Evolutionary conservation across 1,140 invertebrate genomes (phyloP), one percentile per base, ranked within the genome.

Genomic region (Temnothorax curvispinosus): DNA sequence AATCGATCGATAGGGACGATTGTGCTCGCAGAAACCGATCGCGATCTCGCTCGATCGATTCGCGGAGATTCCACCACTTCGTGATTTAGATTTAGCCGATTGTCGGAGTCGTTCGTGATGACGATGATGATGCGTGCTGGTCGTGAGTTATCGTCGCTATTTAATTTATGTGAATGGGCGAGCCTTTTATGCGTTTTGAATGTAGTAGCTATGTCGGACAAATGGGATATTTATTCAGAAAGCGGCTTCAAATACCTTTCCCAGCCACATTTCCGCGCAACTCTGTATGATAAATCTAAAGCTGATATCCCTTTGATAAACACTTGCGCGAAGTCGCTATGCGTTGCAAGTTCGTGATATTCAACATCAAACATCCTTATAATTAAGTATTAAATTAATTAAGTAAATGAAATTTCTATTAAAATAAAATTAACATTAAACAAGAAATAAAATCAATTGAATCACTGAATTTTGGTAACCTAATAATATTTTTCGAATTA

Each of bases 141-240:
- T 54, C 54, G 38, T 35, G 41, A 82, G 38, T 18, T 47, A 74
- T 60, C 54, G 67, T 56, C 13, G 50, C 18, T 75, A 13, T 58
- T 60, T 84, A 60, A 84, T 84, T 84, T 60, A 50, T 74, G 80
- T 27, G 69, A 60, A 58, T 4, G 27, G 27, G 6, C 80, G 18
- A 47, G n/a, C 69, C 69, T 56, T 74, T 47, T 44, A 27, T 75
- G 47, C 52, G 54, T 75, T 62, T 84, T 50, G 80, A 84, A 71
- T 81, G 52, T 81, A 67, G 58, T 44, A 18, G 69, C 27, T 13
- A 27, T 27, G 69, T 18, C 35, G 27, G 27, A 60, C 38, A 60
- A 84, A 84, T 71, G 65, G 65, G 50, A 72, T 75, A 74, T 84
- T 84, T 84, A 75, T 84, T 41, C 52, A n/a, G 18, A n/a, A 41